Percentiles rank a stretch among this genome's conserved stretches.
phyloP scores from a whole-genome alignment of 2,797 vertebrate species.

The Champsocephalus esox region DNA sequence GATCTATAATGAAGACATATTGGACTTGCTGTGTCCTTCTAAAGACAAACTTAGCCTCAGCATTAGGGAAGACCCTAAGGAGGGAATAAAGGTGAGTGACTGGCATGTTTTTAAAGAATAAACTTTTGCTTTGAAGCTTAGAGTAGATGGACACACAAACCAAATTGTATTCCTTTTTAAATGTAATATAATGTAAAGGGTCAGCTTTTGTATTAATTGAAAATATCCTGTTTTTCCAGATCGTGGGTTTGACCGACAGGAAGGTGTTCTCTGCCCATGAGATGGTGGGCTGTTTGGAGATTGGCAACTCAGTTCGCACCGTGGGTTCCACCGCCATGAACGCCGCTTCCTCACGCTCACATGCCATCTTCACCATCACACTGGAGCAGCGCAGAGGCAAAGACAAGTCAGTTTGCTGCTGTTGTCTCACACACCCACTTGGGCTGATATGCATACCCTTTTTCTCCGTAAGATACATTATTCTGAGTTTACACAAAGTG shows the following conservation, averaged over 20 bases:
- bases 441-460: no score
- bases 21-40: constrained; percentile 90
- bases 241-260: constrained; percentile 92
- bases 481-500: not conserved
- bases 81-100: constrained; percentile 92
- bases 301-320: constrained; percentile 92
- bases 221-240: constrained; percentile 76
- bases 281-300: constrained; percentile 92
- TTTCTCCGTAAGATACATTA: not conserved
- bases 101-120: not conserved
- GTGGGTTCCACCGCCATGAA: constrained; percentile 98
- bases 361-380: constrained; percentile 97
- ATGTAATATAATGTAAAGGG: not conserved
- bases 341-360: constrained; percentile 94
- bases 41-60: constrained; percentile 90
- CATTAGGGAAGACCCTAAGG: constrained; percentile 96
- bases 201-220: not conserved
- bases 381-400: constrained; percentile 90
- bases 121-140: not conserved
- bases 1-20: constrained; percentile 98
- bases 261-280: constrained; percentile 86
- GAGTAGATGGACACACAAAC: not conserved
- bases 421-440: not conserved
- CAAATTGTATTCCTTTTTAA: not conserved
- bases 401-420: constrained; percentile 88